Base-by-base conservation (phyloP, 2,888 invertebrate species). In the Zelleria hepariella region DNA sequence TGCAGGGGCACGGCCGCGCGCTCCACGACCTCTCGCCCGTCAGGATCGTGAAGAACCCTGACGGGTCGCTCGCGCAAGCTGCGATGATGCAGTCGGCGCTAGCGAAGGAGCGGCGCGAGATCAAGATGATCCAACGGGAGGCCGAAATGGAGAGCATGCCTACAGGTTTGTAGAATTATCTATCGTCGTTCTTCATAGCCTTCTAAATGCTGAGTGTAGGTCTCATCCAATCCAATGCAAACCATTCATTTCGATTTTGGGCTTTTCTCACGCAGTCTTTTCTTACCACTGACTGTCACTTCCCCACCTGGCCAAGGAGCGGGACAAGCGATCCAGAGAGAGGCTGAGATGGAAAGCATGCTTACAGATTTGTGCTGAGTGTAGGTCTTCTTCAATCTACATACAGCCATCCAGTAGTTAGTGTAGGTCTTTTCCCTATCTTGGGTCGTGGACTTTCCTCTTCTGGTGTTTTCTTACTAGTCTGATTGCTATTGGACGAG, bases 1-100 rank as follows among this genome's bases (percentile, higher is more conserved):
- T 99, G 1, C 93, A 95, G 61, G 96, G 97, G n/a, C 94, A 98
- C 76, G 98, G 98, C 0, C 90, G 98, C 64, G 95, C 96, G 0
- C 81, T 96, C 0, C 95, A 97, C 65, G 98, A 98, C 76, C 89
- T 98, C 2, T 97, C 97, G 60, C 98, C 98, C 0, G 98, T 98
- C 2, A 86, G 95, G 65, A 98, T 99, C 65, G 97, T 99, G 0
- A 98, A 98, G 88, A 99, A 99, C 90, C 99, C 99, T 0, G 99
- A 99, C 79, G 99, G 99, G 0, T 98, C 98, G 0, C 83, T 99
- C 23, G 99, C 99, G 0, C 99, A 99, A 80, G 98, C 99, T 0
- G 99, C 99, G 0, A 98, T 99, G 97, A 99, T 98, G 98, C 99
- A 99, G 80, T 96, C 96, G 10, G 99, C 99, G 0, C 79, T 99